Base-by-base conservation (phyloP, 2,888 invertebrate genomes). In the Yponomeuta cagnagella region DNA sequence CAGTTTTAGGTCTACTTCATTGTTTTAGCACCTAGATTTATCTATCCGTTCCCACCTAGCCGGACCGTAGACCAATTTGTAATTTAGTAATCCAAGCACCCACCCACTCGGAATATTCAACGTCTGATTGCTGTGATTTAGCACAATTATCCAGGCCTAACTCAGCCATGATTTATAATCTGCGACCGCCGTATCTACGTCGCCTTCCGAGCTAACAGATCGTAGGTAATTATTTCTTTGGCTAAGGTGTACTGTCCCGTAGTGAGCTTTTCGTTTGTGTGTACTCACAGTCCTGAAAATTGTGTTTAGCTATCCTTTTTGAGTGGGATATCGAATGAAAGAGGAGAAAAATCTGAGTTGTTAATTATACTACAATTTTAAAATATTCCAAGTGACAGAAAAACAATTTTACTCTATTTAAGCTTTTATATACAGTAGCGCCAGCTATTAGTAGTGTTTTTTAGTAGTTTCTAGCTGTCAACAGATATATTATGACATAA, bases 91-190 rank as follows among this genome's bases (percentile, higher is more conserved):
- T 84, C 80, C 80, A 77, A 79, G 75, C 79, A 79, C 86, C 43
- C 89, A 84, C 89, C 90, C 89, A 89, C 89, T 79, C 81, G 77
- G 77, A 82, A 81, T 80, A 84, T 85, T 84, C 81, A 83, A 82
- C 82, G 83, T 85, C 81, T 82, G 83, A 85, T 86, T 85, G 85
- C 85, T 83, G 81, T 87, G 87, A 88, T 89, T 90, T 88, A 88
- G 78, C 85, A 79, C 83, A 82, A 86, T 85, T 86, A 86, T 78
- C 76, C 76, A 81, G 79, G 80, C 84, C 85, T 83, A 85, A 88
- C 80, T 82, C 77, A 77, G 79, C 79, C 79, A 77, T 85, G 86
- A 89, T 89, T 90, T 86, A 58, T 58, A 58, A 58, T 58, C 52
- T 15, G 52, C 52, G 52, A 6, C 52, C 52, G 52, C 52, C 52